Conservation (phyloP, 1,140 invertebrate genomes). For the Aphaenogaster ashmeadi region DNA sequence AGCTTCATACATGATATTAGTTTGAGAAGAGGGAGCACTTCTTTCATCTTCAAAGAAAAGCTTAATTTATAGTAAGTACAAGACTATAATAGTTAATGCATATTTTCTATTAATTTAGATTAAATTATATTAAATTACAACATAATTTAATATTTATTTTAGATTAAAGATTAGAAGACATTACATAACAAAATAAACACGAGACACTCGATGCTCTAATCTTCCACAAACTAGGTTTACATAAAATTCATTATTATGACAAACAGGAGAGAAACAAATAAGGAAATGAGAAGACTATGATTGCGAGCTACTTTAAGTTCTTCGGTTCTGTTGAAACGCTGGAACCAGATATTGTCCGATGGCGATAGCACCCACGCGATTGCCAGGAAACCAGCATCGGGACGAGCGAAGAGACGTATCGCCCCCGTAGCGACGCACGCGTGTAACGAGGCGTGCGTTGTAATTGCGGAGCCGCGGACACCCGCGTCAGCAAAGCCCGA, state of each 20-base stretch:
- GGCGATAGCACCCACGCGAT: conserved; percentile 15
- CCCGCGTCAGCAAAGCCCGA: conserved; percentile 68
- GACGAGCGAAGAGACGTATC: conserved; percentile 22
- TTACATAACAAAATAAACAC: not conserved
- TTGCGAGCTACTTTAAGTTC: not conserved
- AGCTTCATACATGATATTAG: not conserved
- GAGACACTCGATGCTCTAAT: not conserved
- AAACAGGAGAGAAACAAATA: not conserved
- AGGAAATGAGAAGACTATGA: not conserved
- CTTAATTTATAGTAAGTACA: not conserved
- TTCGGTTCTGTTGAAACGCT: not conserved
- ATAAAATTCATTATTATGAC: not conserved
- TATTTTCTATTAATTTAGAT: not conserved
- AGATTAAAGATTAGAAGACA: not conserved
- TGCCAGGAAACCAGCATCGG: not conserved
- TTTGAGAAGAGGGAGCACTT: not conserved
- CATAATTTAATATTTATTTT: not conserved
- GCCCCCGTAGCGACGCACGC: conserved; percentile 41
- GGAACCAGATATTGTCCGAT: conserved; percentile 13
- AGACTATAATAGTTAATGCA: not conserved
- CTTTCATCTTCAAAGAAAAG: not conserved
- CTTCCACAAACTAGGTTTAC: not conserved
- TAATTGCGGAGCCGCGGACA: conserved; percentile 73
- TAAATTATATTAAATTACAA: no score
- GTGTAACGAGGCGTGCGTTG: conserved; percentile 70